Conservation (phyloP, 2,797 vertebrate species). For the Diglossa cyanea region DNA sequence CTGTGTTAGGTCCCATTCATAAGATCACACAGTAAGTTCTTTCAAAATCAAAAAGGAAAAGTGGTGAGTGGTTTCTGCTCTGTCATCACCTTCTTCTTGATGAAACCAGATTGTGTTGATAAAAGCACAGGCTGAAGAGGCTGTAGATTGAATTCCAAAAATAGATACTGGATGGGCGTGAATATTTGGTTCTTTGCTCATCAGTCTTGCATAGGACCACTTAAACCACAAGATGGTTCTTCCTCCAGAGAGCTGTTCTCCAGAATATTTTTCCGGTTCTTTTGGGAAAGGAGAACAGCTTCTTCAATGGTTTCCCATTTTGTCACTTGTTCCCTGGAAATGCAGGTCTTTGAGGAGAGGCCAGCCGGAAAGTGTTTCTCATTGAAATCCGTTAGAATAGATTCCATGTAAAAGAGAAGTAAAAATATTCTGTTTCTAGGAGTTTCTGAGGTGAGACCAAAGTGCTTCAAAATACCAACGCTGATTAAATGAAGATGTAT, state of each 20-base stretch:
- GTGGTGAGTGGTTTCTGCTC: background rate
- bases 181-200: background rate
- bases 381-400: background rate
- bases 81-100: background rate
- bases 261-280: background rate
- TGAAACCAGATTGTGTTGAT: background rate
- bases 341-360: background rate
- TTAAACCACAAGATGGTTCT: background rate
- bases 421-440: background rate
- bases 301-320: background rate
- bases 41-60: background rate
- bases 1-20: background rate
- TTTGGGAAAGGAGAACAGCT: background rate
- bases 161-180: background rate
- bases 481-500: background rate
- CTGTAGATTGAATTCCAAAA: background rate
- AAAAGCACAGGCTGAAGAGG: background rate
- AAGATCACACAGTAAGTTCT: background rate
- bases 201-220: background rate
- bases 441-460: background rate
- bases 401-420: background rate
- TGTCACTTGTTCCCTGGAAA: background rate
- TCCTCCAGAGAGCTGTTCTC: background rate
- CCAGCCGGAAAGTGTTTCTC: background rate
- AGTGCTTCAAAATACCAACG: background rate